Evolutionary conservation across 2,888 invertebrate species (phyloP).

Genomic region (Watsonalla binaria): DNA sequence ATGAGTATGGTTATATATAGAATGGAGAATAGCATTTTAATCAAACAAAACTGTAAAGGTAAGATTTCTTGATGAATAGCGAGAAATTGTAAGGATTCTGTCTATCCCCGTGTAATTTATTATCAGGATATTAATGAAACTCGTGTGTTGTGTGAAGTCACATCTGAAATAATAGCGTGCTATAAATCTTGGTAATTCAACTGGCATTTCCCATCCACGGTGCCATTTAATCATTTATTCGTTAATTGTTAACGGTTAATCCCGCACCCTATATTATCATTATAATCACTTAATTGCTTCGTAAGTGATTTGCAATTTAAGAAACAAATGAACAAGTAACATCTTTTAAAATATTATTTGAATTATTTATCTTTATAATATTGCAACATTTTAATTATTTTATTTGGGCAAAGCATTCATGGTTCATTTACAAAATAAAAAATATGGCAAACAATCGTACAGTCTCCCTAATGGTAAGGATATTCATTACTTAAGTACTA

Average conservation of each 20-base stretch:
- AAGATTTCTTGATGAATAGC: background rate
- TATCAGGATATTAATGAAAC: constrained; percentile 6
- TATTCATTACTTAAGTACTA: too few relatives aligned
- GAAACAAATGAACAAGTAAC: background rate
- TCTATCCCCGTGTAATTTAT: constrained; percentile 12
- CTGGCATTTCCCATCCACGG: constrained; percentile 8
- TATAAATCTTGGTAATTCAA: constrained; percentile 23
- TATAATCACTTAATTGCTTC: constrained; percentile 15
- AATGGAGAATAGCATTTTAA: background rate
- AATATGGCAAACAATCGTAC: too few relatives aligned
- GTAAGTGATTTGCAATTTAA: constrained; percentile 1
- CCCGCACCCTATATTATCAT: constrained; percentile 18
- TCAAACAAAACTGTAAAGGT: background rate
- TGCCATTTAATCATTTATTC: constrained; percentile 7
- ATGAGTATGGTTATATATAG: too few relatives aligned
- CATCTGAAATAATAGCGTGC: constrained; percentile 10
- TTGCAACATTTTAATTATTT: too few relatives aligned
- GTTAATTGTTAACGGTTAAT: constrained; percentile 14
- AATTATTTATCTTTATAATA: too few relatives aligned
- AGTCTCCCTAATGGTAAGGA: too few relatives aligned
- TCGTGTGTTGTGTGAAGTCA: constrained; percentile 7
- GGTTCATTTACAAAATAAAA: too few relatives aligned
- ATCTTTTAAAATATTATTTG: too few relatives aligned
- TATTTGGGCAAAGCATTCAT: too few relatives aligned
- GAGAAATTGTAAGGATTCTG: background rate